phyloP scores from a whole-genome alignment of 2,888 invertebrate genomes.

The Ophion costatus region DNA sequence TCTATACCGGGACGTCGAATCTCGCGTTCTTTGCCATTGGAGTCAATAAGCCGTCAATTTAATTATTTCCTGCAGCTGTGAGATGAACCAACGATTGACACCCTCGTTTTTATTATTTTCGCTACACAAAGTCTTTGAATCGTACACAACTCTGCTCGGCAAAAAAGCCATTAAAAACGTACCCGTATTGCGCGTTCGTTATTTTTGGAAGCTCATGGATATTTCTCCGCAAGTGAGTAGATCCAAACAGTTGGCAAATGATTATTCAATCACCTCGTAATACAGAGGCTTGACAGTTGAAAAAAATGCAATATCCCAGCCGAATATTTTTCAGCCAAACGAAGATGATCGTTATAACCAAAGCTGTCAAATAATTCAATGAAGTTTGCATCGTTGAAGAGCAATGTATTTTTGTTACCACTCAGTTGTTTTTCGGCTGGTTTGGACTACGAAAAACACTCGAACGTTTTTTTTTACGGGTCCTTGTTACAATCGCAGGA shows the following conservation, averaged over 20 bases:
- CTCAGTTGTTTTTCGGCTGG: no score
- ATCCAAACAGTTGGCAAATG: not conserved
- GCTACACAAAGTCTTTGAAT: not conserved
- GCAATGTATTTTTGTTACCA: not conserved
- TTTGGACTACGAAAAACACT: no score
- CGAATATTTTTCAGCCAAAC: not conserved
- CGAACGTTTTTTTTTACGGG: no score
- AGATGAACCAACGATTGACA: not conserved
- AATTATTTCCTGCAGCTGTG: not conserved
- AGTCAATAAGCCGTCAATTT: constrained; percentile 2
- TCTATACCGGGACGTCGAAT: not conserved
- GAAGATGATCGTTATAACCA: not conserved
- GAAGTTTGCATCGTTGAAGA: not conserved
- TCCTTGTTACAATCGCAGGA: no score
- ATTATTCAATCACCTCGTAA: not conserved
- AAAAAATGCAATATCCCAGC: not conserved
- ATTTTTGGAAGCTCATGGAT: not conserved
- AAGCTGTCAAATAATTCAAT: not conserved
- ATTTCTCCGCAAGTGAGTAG: not conserved
- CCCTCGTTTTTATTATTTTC: not conserved
- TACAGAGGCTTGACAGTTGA: not conserved
- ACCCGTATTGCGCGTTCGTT: not conserved
- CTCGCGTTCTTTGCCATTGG: constrained; percentile 32
- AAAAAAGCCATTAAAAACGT: not conserved
- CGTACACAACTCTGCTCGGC: not conserved